These are phyloP conservation scores for Abrostola tripartita DNA, from an alignment of 2,888 invertebrate species.

Conservation along the genomic window DNA sequence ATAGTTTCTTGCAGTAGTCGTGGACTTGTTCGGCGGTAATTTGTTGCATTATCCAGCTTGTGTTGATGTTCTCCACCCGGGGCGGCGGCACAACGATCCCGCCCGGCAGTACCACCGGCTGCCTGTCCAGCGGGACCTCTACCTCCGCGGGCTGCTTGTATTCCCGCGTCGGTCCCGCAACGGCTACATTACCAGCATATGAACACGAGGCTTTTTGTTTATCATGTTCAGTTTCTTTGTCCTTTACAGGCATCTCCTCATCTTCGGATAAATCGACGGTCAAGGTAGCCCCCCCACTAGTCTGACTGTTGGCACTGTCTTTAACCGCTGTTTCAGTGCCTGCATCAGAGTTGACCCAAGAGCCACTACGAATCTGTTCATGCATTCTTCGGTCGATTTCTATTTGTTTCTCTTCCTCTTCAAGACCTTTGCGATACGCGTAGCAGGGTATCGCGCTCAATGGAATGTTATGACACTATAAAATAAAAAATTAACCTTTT, in stretches of 20 bases:
- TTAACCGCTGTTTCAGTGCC: no score
- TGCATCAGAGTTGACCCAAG: conserved; percentile 58
- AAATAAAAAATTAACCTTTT: conserved; percentile 36
- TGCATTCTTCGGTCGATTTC: conserved; percentile 79
- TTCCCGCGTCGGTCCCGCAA: no score
- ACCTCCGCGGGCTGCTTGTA: conserved; percentile 13
- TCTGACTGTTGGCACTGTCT: no score
- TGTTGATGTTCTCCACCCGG: conserved; percentile 95
- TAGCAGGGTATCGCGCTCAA: conserved; percentile 98
- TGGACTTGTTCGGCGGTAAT: conserved; percentile 92
- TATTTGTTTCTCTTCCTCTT: conserved; percentile 89
- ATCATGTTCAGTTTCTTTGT: neutral
- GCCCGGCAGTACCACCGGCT: conserved; percentile 78
- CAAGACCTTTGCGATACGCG: conserved; percentile 94
- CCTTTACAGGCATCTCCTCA: no score
- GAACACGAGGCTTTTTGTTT: neutral
- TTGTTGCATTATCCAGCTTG: conserved; percentile 94
- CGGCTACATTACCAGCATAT: no score
- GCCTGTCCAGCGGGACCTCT: conserved; percentile 63
- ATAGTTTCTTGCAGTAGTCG: conserved; percentile 94
- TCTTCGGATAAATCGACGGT: no score
- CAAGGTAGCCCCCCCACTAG: no score
- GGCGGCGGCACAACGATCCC: conserved; percentile 91
- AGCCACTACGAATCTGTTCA: conserved; percentile 75
- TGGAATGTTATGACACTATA: conserved; percentile 97